A percentile compares a stretch with the other conserved stretches of the same genome.
Conservation (phyloP, 35 echinoderm and acorn worm genomes). For the Amphiura filiformis region DNA sequence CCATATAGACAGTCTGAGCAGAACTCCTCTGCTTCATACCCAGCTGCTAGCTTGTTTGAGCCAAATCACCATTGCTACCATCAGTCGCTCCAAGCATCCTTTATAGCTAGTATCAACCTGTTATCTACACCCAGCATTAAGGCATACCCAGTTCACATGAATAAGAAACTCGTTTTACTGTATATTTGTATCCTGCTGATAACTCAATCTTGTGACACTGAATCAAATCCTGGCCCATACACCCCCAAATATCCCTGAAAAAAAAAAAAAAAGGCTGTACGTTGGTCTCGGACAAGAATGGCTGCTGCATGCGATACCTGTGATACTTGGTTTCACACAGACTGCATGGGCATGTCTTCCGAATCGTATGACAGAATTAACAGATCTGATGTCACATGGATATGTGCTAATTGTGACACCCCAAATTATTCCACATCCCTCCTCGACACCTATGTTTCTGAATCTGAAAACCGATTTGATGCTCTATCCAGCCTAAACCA, state of each 20-base stretch:
- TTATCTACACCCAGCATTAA: too few relatives aligned
- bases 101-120: too few relatives aligned
- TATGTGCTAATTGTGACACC: neutral
- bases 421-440: conserved; percentile 14
- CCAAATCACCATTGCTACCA: too few relatives aligned
- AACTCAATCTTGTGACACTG: neutral
- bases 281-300: neutral
- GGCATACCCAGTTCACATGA: too few relatives aligned
- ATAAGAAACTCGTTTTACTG: neutral
- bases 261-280: neutral
- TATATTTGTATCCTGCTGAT: neutral
- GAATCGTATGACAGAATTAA: conserved; percentile 9
- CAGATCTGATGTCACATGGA: conserved; percentile 12
- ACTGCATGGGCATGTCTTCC: conserved; percentile 27
- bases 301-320: conserved; percentile 19
- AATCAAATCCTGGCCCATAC: neutral
- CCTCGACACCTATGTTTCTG: neutral
- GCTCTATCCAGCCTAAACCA: neutral
- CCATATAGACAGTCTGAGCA: too few relatives aligned
- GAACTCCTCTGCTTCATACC: too few relatives aligned
- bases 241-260: neutral
- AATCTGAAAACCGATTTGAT: neutral
- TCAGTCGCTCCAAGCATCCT: too few relatives aligned
- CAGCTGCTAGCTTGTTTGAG: too few relatives aligned
- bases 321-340: conserved; percentile 1